Percentiles rank a stretch among this genome's conserved stretches.
These are phyloP conservation scores for Ectemnius cavifrons DNA, from an alignment of 2,888 invertebrate species.

Conservation along the genomic window DNA sequence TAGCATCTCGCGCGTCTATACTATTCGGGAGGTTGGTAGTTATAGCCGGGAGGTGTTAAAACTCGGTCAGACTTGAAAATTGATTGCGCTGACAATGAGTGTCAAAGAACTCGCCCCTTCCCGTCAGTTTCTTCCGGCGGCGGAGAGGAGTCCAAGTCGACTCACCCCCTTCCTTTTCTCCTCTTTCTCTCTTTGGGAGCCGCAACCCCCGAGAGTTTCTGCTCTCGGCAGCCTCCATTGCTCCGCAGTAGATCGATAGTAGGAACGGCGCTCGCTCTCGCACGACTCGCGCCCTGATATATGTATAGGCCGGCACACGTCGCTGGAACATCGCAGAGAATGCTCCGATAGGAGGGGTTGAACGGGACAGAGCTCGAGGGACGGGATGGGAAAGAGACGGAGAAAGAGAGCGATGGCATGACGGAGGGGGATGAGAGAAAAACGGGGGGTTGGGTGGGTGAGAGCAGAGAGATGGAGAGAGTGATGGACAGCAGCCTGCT, in stretches of 20 bases:
- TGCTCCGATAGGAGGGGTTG: conserved; percentile 49
- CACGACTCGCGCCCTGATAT: conserved; percentile 55
- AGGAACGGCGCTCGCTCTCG: conserved; percentile 54
- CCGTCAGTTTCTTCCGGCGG: conserved; percentile 22
- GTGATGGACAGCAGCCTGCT: conserved; percentile 33
- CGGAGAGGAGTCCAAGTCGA: conserved; percentile 17
- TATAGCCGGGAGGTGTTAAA: too few species aligned
- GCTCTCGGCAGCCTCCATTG: conserved; percentile 59
- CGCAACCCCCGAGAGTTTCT: conserved; percentile 50
- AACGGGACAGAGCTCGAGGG: conserved; percentile 25
- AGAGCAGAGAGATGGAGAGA: not conserved
- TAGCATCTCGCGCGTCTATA: too few species aligned
- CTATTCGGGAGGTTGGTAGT: too few species aligned
- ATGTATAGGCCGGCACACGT: conserved; percentile 60
- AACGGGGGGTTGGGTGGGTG: too few species aligned
- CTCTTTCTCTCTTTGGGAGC: conserved; percentile 48
- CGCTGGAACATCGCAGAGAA: conserved; percentile 61
- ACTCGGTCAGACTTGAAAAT: too few species aligned
- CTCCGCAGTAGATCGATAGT: conserved; percentile 74
- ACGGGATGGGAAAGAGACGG: conserved; percentile 32
- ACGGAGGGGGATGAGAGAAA: conserved; percentile 7
- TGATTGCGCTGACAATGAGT: not conserved
- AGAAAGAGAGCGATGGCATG: conserved; percentile 20
- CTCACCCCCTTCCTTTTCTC: conserved; percentile 32
- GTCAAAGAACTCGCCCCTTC: not conserved